A percentile compares a stretch with the other conserved stretches of the same genome.
phyloP scores from a whole-genome alignment of 1,140 invertebrate genomes.

The Chionoecetes opilio region DNA sequence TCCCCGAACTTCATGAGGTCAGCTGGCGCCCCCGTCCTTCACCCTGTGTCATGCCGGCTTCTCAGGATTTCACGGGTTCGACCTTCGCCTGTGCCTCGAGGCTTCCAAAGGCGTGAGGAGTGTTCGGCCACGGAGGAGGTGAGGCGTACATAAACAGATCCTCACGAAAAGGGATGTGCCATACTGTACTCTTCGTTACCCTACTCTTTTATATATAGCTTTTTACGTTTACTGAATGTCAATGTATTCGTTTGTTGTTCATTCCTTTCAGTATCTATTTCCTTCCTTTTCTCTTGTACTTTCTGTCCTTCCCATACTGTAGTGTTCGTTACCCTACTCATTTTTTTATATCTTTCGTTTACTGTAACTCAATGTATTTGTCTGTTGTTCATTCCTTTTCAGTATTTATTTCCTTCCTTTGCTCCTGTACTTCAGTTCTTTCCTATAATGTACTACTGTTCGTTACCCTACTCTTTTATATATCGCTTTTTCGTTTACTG shows the following conservation, averaged over 20 bases:
- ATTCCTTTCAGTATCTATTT: not conserved
- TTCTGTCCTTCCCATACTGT: too few species aligned
- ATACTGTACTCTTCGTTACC: not conserved
- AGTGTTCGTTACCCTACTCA: too few species aligned
- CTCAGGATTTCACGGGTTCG: not conserved
- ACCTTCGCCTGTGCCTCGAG: not conserved
- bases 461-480: not conserved
- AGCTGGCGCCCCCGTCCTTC: not conserved
- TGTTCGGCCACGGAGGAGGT: not conserved
- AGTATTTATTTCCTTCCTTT: not conserved
- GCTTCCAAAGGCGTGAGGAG: not conserved
- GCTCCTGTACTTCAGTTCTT: not conserved
- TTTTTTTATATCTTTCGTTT: not conserved
- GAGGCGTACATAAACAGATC: not conserved
- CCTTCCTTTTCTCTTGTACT: not conserved
- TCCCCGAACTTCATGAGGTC: not conserved
- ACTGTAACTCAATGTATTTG: too few species aligned
- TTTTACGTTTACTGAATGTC: not conserved
- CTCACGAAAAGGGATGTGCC: not conserved
- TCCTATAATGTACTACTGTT: too few species aligned
- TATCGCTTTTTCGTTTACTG: not conserved
- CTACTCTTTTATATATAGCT: not conserved
- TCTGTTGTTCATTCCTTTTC: too few species aligned
- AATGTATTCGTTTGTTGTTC: not conserved
- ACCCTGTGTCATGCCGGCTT: not conserved